These are phyloP conservation scores for Lathamus discolor DNA, from an alignment of 2,113 vertebrate genomes.

Conservation along the genomic window DNA sequence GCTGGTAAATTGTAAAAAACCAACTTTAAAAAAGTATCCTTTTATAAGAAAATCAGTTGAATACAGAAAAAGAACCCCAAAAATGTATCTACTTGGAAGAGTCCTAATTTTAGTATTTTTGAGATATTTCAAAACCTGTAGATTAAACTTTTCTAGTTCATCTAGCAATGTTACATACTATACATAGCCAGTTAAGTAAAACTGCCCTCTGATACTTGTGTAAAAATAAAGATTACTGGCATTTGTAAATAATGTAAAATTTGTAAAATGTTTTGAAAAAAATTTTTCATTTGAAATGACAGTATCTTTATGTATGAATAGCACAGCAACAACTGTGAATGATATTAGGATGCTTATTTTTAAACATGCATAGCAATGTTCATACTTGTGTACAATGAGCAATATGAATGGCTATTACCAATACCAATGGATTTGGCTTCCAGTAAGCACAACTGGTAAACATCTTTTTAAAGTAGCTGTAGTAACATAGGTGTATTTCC, in stretches of 20 bases:
- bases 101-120: background rate
- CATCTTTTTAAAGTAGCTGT: background rate
- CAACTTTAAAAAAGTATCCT: background rate
- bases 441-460: conserved; percentile 47
- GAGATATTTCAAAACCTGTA: conserved; percentile 2
- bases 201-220: conserved; percentile 39
- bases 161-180: conserved; percentile 20
- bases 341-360: conserved; percentile 39
- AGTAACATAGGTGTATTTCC: background rate
- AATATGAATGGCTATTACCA: conserved; percentile 33
- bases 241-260: conserved; percentile 72
- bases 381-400: conserved; percentile 9
- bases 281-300: conserved; percentile 63
- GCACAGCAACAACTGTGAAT: conserved; percentile 61
- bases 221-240: conserved; percentile 19
- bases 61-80: background rate
- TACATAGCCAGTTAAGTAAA: background rate
- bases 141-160: conserved; percentile 19
- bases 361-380: conserved; percentile 20
- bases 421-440: conserved; percentile 40
- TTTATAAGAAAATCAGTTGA: background rate
- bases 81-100: background rate
- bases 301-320: conserved; percentile 62
- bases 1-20: background rate
- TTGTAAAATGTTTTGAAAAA: conserved; percentile 64